Conservation (phyloP, 1,140 invertebrate genomes). For the Hydropsyche tenuis region DNA sequence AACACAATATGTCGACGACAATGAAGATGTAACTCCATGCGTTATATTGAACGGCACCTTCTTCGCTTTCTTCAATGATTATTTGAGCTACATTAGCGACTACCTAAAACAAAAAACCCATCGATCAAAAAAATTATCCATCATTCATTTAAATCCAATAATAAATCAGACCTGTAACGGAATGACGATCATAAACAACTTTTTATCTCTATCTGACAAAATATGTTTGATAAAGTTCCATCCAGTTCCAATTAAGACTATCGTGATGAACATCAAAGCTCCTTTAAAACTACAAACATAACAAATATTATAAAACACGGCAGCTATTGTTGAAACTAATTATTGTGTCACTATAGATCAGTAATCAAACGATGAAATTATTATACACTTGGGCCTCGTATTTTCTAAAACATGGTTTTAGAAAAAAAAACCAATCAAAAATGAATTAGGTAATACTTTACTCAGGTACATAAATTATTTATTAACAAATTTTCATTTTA, state of each 20-base stretch:
- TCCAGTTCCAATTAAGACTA: constrained; percentile 95
- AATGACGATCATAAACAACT: constrained; percentile 98
- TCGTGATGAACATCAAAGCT: constrained; percentile 93
- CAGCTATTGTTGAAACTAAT: no score
- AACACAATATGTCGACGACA: constrained; percentile 94
- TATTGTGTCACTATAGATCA: no score
- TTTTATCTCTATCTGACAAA: constrained; percentile 94
- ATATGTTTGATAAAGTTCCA: constrained; percentile 99
- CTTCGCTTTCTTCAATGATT: constrained; percentile 97
- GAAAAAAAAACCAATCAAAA: no score
- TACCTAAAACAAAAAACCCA: constrained; percentile 67
- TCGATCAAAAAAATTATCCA: no score
- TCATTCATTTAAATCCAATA: no score
- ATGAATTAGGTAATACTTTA: no score
- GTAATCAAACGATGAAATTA: no score
- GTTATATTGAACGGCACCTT: constrained; percentile 87
- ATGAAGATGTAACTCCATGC: constrained; percentile 95
- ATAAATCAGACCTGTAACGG: constrained; percentile 81
- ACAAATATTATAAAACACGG: constrained; percentile 56
- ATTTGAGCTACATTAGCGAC: constrained; percentile 96
- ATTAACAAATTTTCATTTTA: no score
- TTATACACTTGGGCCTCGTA: no score
- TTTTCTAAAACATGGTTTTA: no score
- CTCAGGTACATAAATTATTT: no score
- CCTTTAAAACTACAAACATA: constrained; percentile 76